phyloP scores from a whole-genome alignment of 2,888 invertebrate species.

The Heliconius ethilla region DNA sequence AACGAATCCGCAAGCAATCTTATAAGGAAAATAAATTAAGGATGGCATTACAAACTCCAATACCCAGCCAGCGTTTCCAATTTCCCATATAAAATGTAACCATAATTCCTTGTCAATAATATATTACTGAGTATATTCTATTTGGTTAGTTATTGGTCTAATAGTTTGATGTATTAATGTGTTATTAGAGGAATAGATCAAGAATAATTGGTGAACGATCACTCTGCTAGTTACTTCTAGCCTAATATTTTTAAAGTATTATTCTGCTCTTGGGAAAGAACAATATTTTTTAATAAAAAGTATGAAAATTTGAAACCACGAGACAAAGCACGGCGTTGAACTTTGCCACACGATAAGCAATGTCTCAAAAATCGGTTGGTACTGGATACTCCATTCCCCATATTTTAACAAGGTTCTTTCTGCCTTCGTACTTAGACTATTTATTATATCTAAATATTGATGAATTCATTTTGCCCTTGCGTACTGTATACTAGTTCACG shows the following conservation, averaged over 20 bases:
- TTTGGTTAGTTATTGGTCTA: slow-evolving; percentile 3
- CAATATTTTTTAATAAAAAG: background rate
- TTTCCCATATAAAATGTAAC: slow-evolving; percentile 39
- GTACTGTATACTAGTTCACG: background rate
- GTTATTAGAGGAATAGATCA: background rate
- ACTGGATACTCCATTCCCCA: too few species aligned
- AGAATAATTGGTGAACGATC: background rate
- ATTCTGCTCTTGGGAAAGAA: background rate
- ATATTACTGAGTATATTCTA: slow-evolving; percentile 30
- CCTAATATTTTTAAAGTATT: background rate
- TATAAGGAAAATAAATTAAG: slow-evolving; percentile 49
- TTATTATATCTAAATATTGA: background rate
- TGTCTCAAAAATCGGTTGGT: too few species aligned
- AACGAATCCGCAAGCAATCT: slow-evolving; percentile 46
- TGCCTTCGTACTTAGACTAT: background rate
- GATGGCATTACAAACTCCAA: slow-evolving; percentile 48
- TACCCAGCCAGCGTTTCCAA: slow-evolving; percentile 43
- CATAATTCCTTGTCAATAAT: slow-evolving; percentile 39
- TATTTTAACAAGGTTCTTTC: too few species aligned
- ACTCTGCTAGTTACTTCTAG: background rate
- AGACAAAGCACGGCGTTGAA: too few species aligned
- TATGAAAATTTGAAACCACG: background rate
- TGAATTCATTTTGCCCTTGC: background rate
- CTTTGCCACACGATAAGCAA: too few species aligned
- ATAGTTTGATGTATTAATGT: background rate